A percentile compares a stretch with the other conserved stretches of the same genome.
Evolutionary conservation across 2,113 vertebrate species (phyloP).

Genomic region (Varanus komodoensis): DNA sequence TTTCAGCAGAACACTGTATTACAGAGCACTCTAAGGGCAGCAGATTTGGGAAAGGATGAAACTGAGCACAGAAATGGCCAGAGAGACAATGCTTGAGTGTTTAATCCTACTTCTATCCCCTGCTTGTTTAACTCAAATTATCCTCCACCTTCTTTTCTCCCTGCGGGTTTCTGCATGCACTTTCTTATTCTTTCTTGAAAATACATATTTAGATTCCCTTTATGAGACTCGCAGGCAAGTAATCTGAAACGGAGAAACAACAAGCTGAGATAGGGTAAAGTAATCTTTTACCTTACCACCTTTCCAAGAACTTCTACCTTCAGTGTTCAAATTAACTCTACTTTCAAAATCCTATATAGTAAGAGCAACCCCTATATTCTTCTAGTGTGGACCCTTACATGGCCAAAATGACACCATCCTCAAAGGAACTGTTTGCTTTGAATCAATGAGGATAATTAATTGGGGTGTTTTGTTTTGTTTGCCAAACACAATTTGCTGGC

Average conservation of each 20-base stretch:
- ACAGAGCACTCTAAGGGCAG: not conserved
- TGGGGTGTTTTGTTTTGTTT: too few relatives aligned
- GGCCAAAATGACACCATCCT: not conserved
- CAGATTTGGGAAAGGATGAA: not conserved
- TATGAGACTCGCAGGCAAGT: not conserved
- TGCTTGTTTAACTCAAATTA: not conserved
- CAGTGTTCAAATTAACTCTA: not conserved
- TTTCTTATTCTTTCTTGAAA: not conserved
- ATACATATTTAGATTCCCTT: not conserved
- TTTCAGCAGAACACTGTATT: not conserved
- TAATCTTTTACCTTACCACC: not conserved
- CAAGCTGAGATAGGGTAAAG: not conserved
- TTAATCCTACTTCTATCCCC: not conserved
- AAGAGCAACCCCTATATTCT: not conserved
- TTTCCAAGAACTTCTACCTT: not conserved
- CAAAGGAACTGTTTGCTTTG: not conserved
- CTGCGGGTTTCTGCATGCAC: not conserved
- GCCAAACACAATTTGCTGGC: too few relatives aligned
- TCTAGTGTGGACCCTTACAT: not conserved
- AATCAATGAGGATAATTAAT: too few relatives aligned
- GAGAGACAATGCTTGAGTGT: not conserved
- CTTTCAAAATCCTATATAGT: not conserved
- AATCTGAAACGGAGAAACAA: not conserved
- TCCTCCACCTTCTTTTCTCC: not conserved
- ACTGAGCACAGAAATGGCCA: not conserved